Conservation (phyloP, 2,797 vertebrate genomes). For the Chrysocyon brachyurus region DNA sequence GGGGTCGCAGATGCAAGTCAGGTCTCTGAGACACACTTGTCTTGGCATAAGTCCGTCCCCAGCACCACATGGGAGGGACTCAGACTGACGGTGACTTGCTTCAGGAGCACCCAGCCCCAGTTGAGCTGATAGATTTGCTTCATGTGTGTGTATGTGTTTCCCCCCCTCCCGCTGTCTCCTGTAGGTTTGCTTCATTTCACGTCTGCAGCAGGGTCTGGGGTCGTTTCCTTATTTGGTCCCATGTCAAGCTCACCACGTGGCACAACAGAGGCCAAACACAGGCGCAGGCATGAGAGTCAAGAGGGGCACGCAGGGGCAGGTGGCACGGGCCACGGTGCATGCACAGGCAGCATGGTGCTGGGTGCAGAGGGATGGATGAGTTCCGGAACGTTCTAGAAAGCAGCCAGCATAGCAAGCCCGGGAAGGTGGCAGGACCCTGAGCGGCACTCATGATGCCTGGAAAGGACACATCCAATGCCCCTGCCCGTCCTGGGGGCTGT, state of each 20-base stretch:
- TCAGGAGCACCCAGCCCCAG: neutral
- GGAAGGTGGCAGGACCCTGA: rapidly evolving
- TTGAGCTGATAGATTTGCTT: neutral
- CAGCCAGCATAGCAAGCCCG: rapidly evolving
- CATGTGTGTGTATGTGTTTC: neutral
- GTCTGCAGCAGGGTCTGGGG: no score
- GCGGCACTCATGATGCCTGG: rapidly evolving
- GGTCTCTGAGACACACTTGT: rapidly evolving
- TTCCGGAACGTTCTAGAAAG: neutral
- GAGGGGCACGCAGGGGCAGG: rapidly evolving
- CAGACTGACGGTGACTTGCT: neutral
- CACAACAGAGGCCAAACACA: no score
- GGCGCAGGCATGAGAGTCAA: neutral
- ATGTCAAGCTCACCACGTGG: no score
- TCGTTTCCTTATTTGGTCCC: no score
- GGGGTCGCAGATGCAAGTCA: neutral
- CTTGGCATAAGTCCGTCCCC: neutral
- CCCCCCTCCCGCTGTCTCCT: rapidly evolving
- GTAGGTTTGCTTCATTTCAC: neutral
- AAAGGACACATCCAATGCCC: rapidly evolving
- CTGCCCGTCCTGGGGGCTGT: rapidly evolving
- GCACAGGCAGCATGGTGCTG: neutral
- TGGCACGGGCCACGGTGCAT: rapidly evolving
- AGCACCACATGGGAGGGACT: neutral
- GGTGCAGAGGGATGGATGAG: rapidly evolving